Percentiles rank a stretch among this genome's conserved stretches.
Evolutionary conservation across 2,888 invertebrate species (phyloP).

Genomic region (Drosophila leonis): DNA sequence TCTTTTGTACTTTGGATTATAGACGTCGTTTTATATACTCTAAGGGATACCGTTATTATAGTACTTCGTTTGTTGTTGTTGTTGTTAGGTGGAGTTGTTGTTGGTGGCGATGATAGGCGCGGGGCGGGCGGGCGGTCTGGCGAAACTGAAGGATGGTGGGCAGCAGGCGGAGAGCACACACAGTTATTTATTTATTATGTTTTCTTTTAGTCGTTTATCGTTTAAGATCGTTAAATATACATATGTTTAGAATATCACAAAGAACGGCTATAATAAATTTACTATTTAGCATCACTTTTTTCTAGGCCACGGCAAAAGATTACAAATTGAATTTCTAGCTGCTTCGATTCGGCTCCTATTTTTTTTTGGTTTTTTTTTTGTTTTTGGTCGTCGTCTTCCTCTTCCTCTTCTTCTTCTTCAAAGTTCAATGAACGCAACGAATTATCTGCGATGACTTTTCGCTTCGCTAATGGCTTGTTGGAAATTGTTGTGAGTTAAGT

Average conservation of each 20-base stretch:
- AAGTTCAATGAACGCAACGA: conserved; percentile 76
- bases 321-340: conserved; percentile 39
- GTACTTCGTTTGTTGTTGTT: conserved; percentile 9
- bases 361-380: conserved; percentile 23
- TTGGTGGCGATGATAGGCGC: conserved; percentile 65
- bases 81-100: conserved; percentile 41
- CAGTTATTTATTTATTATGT: conserved; percentile 12
- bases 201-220: background rate
- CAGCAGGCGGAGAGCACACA: conserved; percentile 48
- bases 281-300: conserved; percentile 35
- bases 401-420: conserved; percentile 36
- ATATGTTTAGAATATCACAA: conserved; percentile 59
- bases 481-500: conserved; percentile 69
- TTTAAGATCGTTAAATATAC: conserved; percentile 30
- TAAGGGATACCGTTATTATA: conserved; percentile 42
- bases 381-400: conserved; percentile 57
- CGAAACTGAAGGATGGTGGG: conserved; percentile 51
- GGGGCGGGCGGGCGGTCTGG: conserved; percentile 47
- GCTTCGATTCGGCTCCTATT: conserved; percentile 9
- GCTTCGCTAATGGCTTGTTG: conserved; percentile 43
- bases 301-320: conserved; percentile 46
- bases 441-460: conserved; percentile 23
- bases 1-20: conserved; percentile 78
- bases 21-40: conserved; percentile 66
- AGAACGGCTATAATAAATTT: conserved; percentile 40